These are phyloP conservation scores for Gari tellinella DNA, from an alignment of 2,888 invertebrate species.

Conservation along the genomic window DNA sequence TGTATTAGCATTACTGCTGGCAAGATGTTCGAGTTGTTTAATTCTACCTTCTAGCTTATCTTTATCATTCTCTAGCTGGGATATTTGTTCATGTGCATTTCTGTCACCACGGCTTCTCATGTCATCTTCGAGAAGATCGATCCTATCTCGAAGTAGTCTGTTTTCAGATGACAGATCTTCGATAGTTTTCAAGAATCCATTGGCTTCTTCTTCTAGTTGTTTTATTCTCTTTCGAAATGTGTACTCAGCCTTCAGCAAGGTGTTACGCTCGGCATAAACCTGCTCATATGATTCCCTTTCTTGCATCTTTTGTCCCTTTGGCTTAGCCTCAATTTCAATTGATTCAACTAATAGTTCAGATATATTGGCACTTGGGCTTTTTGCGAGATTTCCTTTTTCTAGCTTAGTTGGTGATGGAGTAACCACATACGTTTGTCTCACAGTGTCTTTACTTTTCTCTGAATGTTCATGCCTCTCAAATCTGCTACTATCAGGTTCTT, in stretches of 20 bases:
- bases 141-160: slow-evolving; percentile 56
- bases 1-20: slow-evolving; percentile 3
- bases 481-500: no score
- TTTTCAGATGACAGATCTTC: slow-evolving; percentile 71
- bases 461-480: no score
- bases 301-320: slow-evolving; percentile 8
- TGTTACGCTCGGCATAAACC: slow-evolving; percentile 71
- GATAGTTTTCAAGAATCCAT: slow-evolving; percentile 69
- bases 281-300: slow-evolving; percentile 64
- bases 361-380: not conserved
- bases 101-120: slow-evolving; percentile 23
- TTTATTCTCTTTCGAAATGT: slow-evolving; percentile 72
- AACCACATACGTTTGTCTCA: slow-evolving; percentile 21
- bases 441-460: no score
- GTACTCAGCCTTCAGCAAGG: slow-evolving; percentile 67
- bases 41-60: slow-evolving; percentile 60
- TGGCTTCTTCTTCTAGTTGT: slow-evolving; percentile 76
- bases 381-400: no score
- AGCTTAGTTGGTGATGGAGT: slow-evolving; percentile 29
- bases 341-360: slow-evolving; percentile 25
- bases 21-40: slow-evolving; percentile 12
- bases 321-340: slow-evolving; percentile 22
- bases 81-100: slow-evolving; percentile 24
- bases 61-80: slow-evolving; percentile 60
- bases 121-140: slow-evolving; percentile 62